Percentiles rank a stretch among this genome's conserved stretches.
Conservation (phyloP, 2,888 invertebrate genomes). For the Phrixothrix hirtus region DNA sequence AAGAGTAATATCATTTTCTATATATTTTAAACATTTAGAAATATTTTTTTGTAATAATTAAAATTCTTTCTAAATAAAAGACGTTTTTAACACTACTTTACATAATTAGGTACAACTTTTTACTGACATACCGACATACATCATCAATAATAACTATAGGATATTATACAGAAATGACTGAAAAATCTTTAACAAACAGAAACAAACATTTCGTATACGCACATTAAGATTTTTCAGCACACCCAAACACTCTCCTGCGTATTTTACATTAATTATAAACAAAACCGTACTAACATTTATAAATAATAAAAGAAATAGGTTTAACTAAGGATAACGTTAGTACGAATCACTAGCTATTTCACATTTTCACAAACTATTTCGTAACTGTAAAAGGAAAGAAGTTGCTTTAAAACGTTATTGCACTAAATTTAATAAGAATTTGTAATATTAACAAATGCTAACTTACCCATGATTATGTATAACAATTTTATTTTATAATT, state of each 20-base stretch:
- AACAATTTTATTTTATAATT: not conserved
- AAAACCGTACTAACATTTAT: conserved; percentile 41
- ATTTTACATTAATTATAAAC: conserved; percentile 41
- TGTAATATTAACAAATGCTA: conserved; percentile 10
- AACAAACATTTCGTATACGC: conserved; percentile 11
- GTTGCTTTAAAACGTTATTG: conserved; percentile 29
- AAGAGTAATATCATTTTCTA: conserved; percentile 31
- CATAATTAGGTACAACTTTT: conserved; percentile 56
- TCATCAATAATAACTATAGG: conserved; percentile 49
- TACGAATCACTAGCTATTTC: conserved; percentile 41
- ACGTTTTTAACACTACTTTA: conserved; percentile 55
- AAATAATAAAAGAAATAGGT: conserved; percentile 30
- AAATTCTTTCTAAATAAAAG: conserved; percentile 54
- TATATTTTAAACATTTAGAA: conserved; percentile 58
- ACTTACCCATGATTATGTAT: conserved; percentile 3
- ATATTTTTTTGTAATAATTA: conserved; percentile 54
- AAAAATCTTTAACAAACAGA: conserved; percentile 35
- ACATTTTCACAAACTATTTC: conserved; percentile 28
- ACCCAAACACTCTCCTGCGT: conserved; percentile 38
- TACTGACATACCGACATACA: conserved; percentile 50
- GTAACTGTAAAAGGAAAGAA: conserved; percentile 14
- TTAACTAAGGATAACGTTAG: conserved; percentile 38
- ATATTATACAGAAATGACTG: conserved; percentile 52
- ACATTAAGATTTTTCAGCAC: conserved; percentile 18
- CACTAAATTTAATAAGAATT: conserved; percentile 31